These are phyloP conservation scores for Drosophila serrata DNA, from an alignment of 1,140 invertebrate species.

Conservation along the genomic window DNA sequence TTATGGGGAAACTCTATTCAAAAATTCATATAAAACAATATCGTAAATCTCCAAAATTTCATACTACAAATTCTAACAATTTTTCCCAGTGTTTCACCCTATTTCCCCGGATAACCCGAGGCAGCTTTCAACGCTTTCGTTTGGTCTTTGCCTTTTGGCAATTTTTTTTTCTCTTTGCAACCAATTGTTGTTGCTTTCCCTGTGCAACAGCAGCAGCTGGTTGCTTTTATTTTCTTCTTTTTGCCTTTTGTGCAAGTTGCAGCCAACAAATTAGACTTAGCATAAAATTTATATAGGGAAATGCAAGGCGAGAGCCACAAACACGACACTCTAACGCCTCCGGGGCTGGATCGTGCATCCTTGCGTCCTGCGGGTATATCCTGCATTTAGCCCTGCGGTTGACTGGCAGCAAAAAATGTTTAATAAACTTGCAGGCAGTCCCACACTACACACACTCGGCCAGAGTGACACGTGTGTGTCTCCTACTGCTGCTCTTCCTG, in stretches of 20 bases:
- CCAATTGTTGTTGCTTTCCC: conserved; percentile 1
- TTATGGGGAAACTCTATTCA: background rate
- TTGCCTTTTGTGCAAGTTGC: conserved; percentile 14
- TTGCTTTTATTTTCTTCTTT: background rate
- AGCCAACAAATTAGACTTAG: conserved; percentile 57
- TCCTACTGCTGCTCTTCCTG: background rate
- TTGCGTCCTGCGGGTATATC: conserved; percentile 15
- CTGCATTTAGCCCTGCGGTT: conserved; percentile 21
- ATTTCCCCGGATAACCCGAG: conserved; percentile 5
- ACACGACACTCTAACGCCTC: conserved; percentile 29
- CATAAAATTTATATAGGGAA: conserved; percentile 29
- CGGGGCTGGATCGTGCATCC: background rate
- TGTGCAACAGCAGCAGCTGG: background rate
- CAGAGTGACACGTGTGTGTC: conserved; percentile 25
- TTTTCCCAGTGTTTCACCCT: background rate
- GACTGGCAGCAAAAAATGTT: conserved; percentile 35
- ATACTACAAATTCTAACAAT: background rate
- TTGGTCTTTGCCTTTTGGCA: conserved; percentile 5
- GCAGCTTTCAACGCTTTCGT: conserved; percentile 12
- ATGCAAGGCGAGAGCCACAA: conserved; percentile 10
- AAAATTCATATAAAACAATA: background rate
- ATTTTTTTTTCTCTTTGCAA: conserved; percentile 5
- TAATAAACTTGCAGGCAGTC: conserved; percentile 37
- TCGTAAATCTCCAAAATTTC: background rate
- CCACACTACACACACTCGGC: background rate